A percentile compares a stretch with the other conserved stretches of the same genome.
phyloP scores from a whole-genome alignment of 2,888 invertebrate genomes.

The Spisula solida region DNA sequence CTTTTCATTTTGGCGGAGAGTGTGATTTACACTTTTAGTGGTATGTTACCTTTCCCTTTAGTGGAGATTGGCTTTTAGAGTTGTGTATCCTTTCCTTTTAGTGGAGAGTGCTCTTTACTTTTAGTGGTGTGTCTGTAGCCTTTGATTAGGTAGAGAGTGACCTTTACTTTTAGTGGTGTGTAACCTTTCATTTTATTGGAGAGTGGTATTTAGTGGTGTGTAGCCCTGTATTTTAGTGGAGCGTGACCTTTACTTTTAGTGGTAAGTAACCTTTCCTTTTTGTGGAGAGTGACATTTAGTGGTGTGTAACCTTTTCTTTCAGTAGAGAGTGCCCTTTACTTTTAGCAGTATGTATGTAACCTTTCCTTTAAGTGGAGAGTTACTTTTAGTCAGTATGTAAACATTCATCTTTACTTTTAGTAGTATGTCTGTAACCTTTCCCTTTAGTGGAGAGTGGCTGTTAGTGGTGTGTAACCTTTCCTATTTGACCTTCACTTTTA shows the following conservation, averaged over 20 bases:
- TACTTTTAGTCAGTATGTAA: neutral
- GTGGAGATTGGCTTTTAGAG: neutral
- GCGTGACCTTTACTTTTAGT: neutral
- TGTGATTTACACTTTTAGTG: too few species aligned
- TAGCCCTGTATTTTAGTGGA: neutral
- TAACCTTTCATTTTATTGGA: too few species aligned
- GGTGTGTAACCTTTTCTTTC: neutral
- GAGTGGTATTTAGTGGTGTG: neutral
- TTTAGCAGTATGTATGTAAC: too few species aligned
- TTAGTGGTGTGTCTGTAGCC: too few species aligned
- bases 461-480: neutral
- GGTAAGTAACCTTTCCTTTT: too few species aligned
- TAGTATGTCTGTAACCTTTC: neutral
- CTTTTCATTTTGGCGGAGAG: neutral
- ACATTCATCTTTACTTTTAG: neutral
- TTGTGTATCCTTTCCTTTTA: too few species aligned
- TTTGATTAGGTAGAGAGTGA: neutral
- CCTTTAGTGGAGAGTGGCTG: neutral
- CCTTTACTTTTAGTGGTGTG: neutral
- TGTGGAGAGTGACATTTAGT: neutral
- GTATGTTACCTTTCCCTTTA: too few species aligned
- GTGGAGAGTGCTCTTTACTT: too few species aligned
- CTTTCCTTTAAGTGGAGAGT: neutral
- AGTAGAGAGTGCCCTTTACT: too few species aligned
- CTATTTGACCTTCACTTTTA: neutral